Percentiles rank a stretch among this genome's conserved stretches.
Conservation (phyloP, 2,888 invertebrate species). For the Clivina fossor region DNA sequence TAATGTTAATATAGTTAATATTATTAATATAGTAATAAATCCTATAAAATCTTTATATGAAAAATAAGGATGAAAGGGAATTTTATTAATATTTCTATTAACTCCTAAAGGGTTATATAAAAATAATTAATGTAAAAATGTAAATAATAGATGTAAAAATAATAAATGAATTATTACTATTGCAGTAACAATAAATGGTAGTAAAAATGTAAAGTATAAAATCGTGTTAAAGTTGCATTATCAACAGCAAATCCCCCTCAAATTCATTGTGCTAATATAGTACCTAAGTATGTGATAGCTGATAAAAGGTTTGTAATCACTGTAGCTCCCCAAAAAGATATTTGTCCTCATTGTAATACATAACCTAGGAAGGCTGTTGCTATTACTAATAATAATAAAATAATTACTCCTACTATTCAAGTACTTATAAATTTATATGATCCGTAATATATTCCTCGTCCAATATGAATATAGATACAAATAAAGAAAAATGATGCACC, state of each 20-base stretch:
- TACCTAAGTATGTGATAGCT: constrained; percentile 69
- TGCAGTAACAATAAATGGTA: constrained; percentile 68
- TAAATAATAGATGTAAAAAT: too few species aligned
- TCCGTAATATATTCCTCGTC: constrained; percentile 63
- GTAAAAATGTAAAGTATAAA: constrained; percentile 73
- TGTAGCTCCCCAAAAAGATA: constrained; percentile 78
- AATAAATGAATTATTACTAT: constrained; percentile 66
- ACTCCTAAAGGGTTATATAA: constrained; percentile 68
- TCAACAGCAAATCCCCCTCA: constrained; percentile 76
- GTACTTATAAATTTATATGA: constrained; percentile 56
- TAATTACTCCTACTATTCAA: too few species aligned
- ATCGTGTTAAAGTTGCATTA: constrained; percentile 75
- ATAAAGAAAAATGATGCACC: constrained; percentile 74
- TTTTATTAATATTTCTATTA: constrained; percentile 67
- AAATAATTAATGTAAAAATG: too few species aligned
- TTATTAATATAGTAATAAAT: constrained; percentile 59
- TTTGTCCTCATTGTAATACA: constrained; percentile 77
- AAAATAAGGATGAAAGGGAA: constrained; percentile 69
- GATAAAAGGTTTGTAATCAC: constrained; percentile 74
- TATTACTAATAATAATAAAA: too few species aligned
- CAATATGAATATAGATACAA: constrained; percentile 68
- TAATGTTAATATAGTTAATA: constrained; percentile 58
- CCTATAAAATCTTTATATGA: constrained; percentile 65
- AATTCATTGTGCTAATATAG: constrained; percentile 66
- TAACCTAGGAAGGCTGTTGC: too few species aligned